These are phyloP conservation scores for Steinernema feltiae DNA, from an alignment of 1,140 invertebrate genomes.

Conservation along the genomic window DNA sequence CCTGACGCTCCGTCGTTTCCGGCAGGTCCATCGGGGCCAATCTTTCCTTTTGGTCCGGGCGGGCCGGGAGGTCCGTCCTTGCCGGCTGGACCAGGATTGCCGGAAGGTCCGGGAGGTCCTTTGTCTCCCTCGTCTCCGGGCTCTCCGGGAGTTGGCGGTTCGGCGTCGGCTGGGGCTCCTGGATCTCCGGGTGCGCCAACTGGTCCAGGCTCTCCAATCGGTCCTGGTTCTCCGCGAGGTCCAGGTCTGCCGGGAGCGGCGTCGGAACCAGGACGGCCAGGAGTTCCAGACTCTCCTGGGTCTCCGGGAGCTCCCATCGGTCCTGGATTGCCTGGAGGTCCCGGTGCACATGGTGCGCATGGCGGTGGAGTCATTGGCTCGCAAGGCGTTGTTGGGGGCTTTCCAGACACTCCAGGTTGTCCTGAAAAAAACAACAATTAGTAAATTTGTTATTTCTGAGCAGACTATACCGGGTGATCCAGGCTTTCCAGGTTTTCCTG, in stretches of 20 bases:
- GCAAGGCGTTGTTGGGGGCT: background rate
- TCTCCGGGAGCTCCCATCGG: background rate
- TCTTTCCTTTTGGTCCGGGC: conserved; percentile 23
- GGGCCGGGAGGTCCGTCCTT: conserved; percentile 23
- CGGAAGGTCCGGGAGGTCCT: conserved; percentile 22
- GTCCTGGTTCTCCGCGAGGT: conserved; percentile 21
- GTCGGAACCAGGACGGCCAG: background rate
- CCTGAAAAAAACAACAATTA: conserved; percentile 16
- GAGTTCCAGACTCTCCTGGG: conserved; percentile 8
- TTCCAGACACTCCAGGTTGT: conserved; percentile 2
- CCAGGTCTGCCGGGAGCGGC: conserved; percentile 15
- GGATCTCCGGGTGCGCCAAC: conserved; percentile 14
- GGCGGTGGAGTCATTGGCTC: conserved; percentile 3
- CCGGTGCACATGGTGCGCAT: background rate
- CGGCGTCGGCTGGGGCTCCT: conserved; percentile 9
- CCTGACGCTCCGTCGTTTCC: conserved; percentile 24
- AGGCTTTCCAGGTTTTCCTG: conserved; percentile 19
- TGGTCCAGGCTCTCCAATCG: conserved; percentile 18
- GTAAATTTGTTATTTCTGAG: background rate
- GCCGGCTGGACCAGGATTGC: conserved; percentile 21
- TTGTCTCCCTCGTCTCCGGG: conserved; percentile 14
- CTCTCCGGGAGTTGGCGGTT: conserved; percentile 21
- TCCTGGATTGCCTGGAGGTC: conserved; percentile 1
- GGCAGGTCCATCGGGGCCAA: background rate
- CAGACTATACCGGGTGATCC: background rate